Conservation (phyloP, 1,140 invertebrate genomes). For the Palaemon carinicauda region DNA sequence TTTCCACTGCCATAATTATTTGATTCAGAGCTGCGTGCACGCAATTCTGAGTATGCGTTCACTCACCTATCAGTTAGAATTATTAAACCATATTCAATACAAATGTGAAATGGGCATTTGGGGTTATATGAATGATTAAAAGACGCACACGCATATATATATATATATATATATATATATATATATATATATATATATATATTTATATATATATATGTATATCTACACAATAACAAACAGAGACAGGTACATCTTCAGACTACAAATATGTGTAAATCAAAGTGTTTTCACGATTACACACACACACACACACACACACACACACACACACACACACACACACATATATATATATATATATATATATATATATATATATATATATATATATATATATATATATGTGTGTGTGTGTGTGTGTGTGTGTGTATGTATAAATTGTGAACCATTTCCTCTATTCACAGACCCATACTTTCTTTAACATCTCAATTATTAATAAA, state of each 20-base stretch:
- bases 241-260: not conserved
- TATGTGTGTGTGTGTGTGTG: not conserved
- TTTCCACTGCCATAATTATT: too few relatives aligned
- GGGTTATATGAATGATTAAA: too few relatives aligned
- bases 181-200: not conserved
- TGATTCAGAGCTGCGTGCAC: too few relatives aligned
- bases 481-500: too few relatives aligned
- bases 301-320: not conserved
- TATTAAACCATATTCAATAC: too few relatives aligned
- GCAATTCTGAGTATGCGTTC: too few relatives aligned
- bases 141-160: not conserved
- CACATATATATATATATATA: conserved; percentile 16
- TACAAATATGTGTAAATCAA: not conserved
- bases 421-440: not conserved
- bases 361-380: conserved; percentile 16
- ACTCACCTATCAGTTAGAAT: too few relatives aligned
- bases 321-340: not conserved
- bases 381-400: not conserved
- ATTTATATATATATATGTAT: not conserved
- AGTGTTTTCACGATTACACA: too few relatives aligned
- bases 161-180: not conserved
- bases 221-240: not conserved
- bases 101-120: too few relatives aligned
- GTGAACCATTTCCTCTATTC: not conserved
- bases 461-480: too few relatives aligned